Percentiles rank a stretch among this genome's conserved stretches.
phyloP scores from a whole-genome alignment of 2,888 invertebrate species.

The Meganola albula region DNA sequence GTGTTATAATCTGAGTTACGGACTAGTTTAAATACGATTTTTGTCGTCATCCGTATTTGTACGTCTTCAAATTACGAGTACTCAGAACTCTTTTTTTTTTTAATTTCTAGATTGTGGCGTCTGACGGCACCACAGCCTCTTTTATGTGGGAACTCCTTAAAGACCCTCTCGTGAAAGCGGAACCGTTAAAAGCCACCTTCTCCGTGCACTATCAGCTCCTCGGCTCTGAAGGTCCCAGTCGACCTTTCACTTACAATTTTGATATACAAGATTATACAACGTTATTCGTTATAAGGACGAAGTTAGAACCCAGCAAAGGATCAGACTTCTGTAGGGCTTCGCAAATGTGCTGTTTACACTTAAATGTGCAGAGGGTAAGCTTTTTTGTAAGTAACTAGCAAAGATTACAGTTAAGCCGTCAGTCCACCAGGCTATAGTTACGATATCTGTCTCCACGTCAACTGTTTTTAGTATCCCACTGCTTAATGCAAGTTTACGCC shows the following conservation, averaged over 20 bases:
- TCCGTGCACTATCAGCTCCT: slow-evolving; percentile 51
- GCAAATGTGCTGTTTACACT: slow-evolving; percentile 89
- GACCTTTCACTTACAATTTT: slow-evolving; percentile 82
- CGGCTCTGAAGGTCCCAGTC: slow-evolving; percentile 50
- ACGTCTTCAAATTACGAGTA: no score
- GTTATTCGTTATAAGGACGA: slow-evolving; percentile 87
- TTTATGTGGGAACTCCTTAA: slow-evolving; percentile 90
- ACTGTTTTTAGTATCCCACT: no score
- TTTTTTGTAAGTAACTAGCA: no score
- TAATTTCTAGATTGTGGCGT: slow-evolving; percentile 79
- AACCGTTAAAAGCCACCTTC: slow-evolving; percentile 69
- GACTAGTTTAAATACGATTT: no score
- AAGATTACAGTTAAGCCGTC: no score
- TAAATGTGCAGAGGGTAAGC: slow-evolving; percentile 82
- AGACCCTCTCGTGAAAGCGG: slow-evolving; percentile 77
- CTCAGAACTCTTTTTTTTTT: no score
- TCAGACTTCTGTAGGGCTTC: slow-evolving; percentile 93
- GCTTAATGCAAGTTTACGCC: no score
- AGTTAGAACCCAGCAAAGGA: slow-evolving; percentile 87
- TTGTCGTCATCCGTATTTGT: no score
- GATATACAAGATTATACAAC: slow-evolving; percentile 91
- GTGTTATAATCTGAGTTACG: no score
- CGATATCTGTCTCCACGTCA: no score
- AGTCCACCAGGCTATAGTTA: no score
- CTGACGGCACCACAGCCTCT: slow-evolving; percentile 85